These are phyloP conservation scores for Protobothrops mucrosquamatus DNA, from an alignment of 2,113 vertebrate species.

Conservation along the genomic window DNA sequence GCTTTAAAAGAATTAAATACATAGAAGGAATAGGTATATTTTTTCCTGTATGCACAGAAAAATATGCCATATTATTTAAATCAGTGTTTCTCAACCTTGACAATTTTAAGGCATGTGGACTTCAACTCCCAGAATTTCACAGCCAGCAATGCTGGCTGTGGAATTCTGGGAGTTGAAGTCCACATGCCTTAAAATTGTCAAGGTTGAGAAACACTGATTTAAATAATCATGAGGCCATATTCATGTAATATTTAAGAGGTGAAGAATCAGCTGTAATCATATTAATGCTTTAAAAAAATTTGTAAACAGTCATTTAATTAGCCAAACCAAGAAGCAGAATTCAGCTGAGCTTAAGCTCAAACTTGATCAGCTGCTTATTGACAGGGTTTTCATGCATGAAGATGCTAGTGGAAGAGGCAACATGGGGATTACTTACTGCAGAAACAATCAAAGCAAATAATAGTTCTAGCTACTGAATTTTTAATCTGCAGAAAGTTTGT, in stretches of 20 bases:
- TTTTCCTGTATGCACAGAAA: neutral
- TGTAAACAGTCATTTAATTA: conserved; percentile 30
- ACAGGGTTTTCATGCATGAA: conserved; percentile 27
- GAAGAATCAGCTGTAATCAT: conserved; percentile 18
- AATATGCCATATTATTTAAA: conserved; percentile 11
- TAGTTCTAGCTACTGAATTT: conserved; percentile 22
- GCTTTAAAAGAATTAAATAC: neutral
- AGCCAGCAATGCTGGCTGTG: too few species aligned
- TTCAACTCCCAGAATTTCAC: too few species aligned
- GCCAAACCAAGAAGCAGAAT: conserved; percentile 37
- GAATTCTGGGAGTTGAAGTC: too few species aligned
- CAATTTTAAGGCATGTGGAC: too few species aligned
- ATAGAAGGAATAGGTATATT: neutral
- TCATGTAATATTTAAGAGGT: conserved; percentile 21
- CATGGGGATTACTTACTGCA: conserved; percentile 19
- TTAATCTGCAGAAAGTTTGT: conserved; percentile 9
- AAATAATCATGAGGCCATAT: neutral
- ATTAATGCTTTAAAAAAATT: conserved; percentile 26
- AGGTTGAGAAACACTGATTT: too few species aligned
- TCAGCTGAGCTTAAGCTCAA: conserved; percentile 32
- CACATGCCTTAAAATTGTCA: too few species aligned
- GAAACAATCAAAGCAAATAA: conserved; percentile 38
- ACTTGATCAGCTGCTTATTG: conserved; percentile 26
- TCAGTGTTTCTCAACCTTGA: too few species aligned
- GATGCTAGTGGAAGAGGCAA: conserved; percentile 21